phyloP scores from a whole-genome alignment of 2,888 invertebrate genomes.

The Lithophane leautieri region DNA sequence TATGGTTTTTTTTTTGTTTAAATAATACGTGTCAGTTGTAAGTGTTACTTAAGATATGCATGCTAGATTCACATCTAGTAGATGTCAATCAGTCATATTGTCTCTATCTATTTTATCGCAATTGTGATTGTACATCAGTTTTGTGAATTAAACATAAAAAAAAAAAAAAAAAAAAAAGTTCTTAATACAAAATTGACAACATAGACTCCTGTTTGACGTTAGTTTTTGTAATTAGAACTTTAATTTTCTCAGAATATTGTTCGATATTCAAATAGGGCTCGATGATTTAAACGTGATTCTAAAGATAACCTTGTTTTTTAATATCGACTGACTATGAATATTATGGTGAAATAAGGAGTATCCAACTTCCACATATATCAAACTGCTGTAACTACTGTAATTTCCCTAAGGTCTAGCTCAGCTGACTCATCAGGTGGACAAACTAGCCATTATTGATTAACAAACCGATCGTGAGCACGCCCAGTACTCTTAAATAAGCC shows the following conservation, averaged over 20 bases:
- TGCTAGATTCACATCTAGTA: too few species aligned
- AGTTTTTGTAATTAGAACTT: neutral
- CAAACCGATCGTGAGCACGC: neutral
- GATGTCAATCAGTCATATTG: too few species aligned
- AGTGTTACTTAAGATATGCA: too few species aligned
- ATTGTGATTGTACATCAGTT: too few species aligned
- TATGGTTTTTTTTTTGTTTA: too few species aligned
- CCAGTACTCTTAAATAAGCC: neutral
- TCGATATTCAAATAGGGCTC: neutral
- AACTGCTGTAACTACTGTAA: conserved; percentile 6
- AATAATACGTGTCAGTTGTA: too few species aligned
- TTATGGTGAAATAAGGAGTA: neutral
- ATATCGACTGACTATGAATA: neutral
- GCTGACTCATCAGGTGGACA: neutral
- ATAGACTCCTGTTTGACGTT: too few species aligned
- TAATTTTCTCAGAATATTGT: neutral
- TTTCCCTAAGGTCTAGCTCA: conserved; percentile 15
- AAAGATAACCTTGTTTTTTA: neutral
- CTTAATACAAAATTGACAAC: too few species aligned
- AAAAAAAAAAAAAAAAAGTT: too few species aligned
- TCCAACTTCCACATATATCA: neutral
- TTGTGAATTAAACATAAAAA: too few species aligned
- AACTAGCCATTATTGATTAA: conserved; percentile 5
- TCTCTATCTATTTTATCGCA: too few species aligned
- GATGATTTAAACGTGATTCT: neutral